Conservation (phyloP, 2,113 vertebrate species). For the Ptyas mucosa region DNA sequence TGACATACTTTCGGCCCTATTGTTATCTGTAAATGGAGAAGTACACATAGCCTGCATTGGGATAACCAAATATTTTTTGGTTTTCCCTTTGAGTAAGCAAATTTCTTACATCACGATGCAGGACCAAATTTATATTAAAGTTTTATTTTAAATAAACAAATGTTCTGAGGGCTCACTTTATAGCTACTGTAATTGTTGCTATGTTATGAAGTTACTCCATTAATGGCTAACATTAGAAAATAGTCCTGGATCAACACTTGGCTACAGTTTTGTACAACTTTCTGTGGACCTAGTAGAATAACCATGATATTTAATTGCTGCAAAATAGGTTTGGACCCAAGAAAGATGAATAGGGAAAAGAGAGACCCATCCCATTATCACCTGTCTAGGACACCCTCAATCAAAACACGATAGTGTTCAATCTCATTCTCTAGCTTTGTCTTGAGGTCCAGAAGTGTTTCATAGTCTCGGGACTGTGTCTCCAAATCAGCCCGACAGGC, state of each 20-base stretch:
- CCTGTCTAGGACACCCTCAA: conserved; percentile 42
- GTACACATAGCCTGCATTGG: too few species aligned
- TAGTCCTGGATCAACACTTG: background rate
- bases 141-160: background rate
- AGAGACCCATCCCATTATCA: background rate
- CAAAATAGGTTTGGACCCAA: background rate
- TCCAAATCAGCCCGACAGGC: conserved; percentile 62
- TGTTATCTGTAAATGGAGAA: background rate
- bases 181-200: background rate
- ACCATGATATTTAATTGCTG: too few species aligned
- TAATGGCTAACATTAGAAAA: background rate
- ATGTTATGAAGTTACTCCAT: background rate
- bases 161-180: background rate
- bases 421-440: conserved; percentile 77
- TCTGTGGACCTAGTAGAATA: background rate
- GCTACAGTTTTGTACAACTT: background rate
- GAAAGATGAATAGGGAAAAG: background rate
- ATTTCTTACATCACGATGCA: background rate
- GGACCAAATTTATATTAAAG: background rate
- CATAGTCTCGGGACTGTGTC: conserved; percentile 62
- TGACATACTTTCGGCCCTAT: background rate
- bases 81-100: background rate
- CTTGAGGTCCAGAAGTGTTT: conserved; percentile 71
- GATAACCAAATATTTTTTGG: background rate
- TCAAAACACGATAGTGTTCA: conserved; percentile 61